These are phyloP conservation scores for Andrena trimmerana DNA, from an alignment of 2,888 invertebrate species.

Conservation along the genomic window DNA sequence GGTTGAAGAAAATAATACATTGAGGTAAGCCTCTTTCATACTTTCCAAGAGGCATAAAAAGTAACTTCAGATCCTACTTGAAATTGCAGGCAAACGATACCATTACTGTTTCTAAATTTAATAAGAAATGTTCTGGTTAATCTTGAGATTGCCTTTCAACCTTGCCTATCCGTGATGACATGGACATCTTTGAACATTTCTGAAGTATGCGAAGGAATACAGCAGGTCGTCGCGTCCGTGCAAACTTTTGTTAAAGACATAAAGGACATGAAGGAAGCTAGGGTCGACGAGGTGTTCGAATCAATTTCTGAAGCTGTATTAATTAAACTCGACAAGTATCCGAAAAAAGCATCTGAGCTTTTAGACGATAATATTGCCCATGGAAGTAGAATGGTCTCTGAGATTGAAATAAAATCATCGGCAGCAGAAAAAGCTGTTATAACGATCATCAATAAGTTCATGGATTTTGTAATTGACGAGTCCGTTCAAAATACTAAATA, in stretches of 20 bases:
- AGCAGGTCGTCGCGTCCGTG: conserved; percentile 87
- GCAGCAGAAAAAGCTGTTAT: conserved; percentile 91
- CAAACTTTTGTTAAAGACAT: conserved; percentile 90
- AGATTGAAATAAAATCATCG: conserved; percentile 88
- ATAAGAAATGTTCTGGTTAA: conserved; percentile 89
- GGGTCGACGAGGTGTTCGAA: conserved; percentile 90
- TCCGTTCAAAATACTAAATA: conserved; percentile 87
- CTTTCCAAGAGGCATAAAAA: not conserved
- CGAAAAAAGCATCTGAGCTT: conserved; percentile 88
- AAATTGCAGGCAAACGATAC: conserved; percentile 85
- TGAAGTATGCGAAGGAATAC: conserved; percentile 87
- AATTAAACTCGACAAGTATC: conserved; percentile 88
- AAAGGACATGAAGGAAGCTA: conserved; percentile 91
- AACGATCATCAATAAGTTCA: conserved; percentile 92
- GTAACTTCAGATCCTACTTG: not conserved
- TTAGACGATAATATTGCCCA: conserved; percentile 88
- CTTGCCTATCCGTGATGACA: conserved; percentile 91
- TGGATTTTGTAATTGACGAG: conserved; percentile 88
- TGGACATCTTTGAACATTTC: conserved; percentile 93
- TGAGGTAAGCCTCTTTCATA: conserved; percentile 70
- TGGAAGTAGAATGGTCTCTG: conserved; percentile 86
- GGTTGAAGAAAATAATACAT: conserved; percentile 88
- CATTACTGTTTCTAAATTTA: conserved; percentile 89
- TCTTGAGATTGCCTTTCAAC: conserved; percentile 90
- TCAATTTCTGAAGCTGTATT: conserved; percentile 88